These are phyloP conservation scores for Candoia aspera DNA, from an alignment of 2,113 vertebrate species.

Conservation along the genomic window DNA sequence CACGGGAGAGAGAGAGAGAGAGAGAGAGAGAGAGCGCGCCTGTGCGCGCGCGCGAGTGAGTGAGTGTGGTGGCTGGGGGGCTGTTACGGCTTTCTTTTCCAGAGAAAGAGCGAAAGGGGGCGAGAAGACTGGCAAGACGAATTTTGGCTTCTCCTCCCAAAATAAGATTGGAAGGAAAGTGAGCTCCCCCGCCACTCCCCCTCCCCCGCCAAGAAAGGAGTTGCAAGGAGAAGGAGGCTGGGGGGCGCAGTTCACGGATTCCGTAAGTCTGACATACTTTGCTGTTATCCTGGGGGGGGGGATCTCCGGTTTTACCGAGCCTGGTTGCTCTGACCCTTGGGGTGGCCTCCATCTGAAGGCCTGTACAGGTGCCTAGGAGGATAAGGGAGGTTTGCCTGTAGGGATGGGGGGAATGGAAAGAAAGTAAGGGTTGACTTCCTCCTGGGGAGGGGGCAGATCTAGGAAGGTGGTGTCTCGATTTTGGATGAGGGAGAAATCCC, in stretches of 20 bases:
- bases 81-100: not conserved
- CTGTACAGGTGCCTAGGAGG: not conserved
- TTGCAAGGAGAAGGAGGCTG: not conserved
- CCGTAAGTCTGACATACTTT: slow-evolving; percentile 14
- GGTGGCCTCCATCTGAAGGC: not conserved
- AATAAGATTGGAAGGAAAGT: not conserved
- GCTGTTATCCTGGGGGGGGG: not conserved
- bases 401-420: too few relatives aligned
- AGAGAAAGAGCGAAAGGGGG: not conserved
- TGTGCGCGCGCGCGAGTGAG: not conserved
- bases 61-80: not conserved
- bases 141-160: not conserved
- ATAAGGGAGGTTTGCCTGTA: too few relatives aligned
- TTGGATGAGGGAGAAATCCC: not conserved
- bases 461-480: not conserved
- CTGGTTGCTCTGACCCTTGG: too few relatives aligned
- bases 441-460: not conserved
- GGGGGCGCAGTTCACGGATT: slow-evolving; percentile 25
- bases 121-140: not conserved
- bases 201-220: not conserved
- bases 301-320: not conserved
- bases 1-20: too few relatives aligned
- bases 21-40: too few relatives aligned
- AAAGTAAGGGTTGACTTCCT: not conserved
- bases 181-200: not conserved